Conservation (phyloP, 2,888 invertebrate species). For the Pseudococcus jackbeardsleyi region DNA sequence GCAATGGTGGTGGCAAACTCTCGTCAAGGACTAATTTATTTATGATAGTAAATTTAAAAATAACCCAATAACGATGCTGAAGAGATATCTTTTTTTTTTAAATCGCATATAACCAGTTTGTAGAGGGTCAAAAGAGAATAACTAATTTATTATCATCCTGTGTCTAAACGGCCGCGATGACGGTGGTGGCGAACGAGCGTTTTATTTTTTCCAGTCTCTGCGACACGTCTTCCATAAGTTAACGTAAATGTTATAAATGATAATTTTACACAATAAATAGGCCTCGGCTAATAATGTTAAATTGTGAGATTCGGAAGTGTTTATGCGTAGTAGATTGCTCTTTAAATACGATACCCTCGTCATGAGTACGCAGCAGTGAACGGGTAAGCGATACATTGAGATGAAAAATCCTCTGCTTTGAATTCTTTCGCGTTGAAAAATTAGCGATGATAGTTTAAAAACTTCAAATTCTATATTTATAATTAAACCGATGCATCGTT, state of each 20-base stretch:
- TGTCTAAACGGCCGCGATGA: slow-evolving; percentile 18
- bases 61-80: slow-evolving; percentile 40
- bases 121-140: slow-evolving; percentile 34
- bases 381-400: not conserved
- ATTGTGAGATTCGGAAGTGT: slow-evolving; percentile 27
- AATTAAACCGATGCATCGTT: too few species aligned
- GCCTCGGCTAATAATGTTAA: not conserved
- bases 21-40: slow-evolving; percentile 40
- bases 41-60: slow-evolving; percentile 42
- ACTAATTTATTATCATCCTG: slow-evolving; percentile 34
- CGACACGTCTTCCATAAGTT: not conserved
- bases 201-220: slow-evolving; percentile 11
- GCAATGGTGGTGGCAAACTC: not conserved
- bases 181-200: slow-evolving; percentile 3
- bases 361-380: not conserved
- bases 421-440: too few species aligned
- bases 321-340: not conserved
- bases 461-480: too few species aligned
- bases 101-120: slow-evolving; percentile 46
- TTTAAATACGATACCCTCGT: slow-evolving; percentile 1
- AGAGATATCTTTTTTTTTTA: not conserved
- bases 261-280: slow-evolving; percentile 8
- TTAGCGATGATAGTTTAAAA: too few species aligned
- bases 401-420: too few species aligned
- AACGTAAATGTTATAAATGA: slow-evolving; percentile 3